phyloP scores from a whole-genome alignment of 1,140 invertebrate genomes.

The Drosophila oshimai region DNA sequence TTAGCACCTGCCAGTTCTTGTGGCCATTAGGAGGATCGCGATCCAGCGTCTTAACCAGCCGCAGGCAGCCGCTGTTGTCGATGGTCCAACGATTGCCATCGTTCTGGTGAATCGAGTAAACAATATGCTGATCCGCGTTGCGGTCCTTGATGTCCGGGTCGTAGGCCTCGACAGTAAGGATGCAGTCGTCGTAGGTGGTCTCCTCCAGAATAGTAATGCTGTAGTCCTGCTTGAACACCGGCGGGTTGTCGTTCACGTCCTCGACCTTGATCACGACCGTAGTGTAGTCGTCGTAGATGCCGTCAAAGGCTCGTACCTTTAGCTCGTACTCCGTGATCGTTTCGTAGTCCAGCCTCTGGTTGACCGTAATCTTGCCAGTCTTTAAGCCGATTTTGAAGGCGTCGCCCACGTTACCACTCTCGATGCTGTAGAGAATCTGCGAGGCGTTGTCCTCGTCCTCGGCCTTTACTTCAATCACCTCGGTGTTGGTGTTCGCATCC shows the following conservation, averaged over 20 bases:
- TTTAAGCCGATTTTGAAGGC: constrained; percentile 90
- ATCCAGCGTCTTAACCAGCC: constrained; percentile 91
- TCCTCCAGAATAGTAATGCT: constrained; percentile 89
- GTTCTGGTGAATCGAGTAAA: constrained; percentile 89
- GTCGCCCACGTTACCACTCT: constrained; percentile 89
- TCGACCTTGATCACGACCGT: constrained; percentile 90
- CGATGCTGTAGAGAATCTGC: constrained; percentile 90
- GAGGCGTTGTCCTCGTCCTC: constrained; percentile 91
- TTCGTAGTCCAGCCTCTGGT: constrained; percentile 92
- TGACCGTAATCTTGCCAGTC: constrained; percentile 91
- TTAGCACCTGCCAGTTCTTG: constrained; percentile 91
- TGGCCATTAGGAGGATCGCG: constrained; percentile 93
- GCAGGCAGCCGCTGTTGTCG: constrained; percentile 89
- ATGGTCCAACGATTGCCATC: constrained; percentile 88
- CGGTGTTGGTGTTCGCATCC: constrained; percentile 90
- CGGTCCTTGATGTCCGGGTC: constrained; percentile 92
- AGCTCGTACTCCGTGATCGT: constrained; percentile 90
- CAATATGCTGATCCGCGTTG: constrained; percentile 89
- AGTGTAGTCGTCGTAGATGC: constrained; percentile 89
- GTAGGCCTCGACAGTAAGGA: constrained; percentile 88
- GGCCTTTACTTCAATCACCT: constrained; percentile 92
- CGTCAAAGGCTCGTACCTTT: constrained; percentile 90
- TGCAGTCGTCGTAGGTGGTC: constrained; percentile 85
- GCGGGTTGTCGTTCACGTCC: constrained; percentile 93
- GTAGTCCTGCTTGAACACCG: constrained; percentile 87